Percentiles rank a stretch among this genome's conserved stretches.
These are phyloP conservation scores for Melinaea marsaeus DNA, from an alignment of 2,888 invertebrate genomes.

Conservation along the genomic window DNA sequence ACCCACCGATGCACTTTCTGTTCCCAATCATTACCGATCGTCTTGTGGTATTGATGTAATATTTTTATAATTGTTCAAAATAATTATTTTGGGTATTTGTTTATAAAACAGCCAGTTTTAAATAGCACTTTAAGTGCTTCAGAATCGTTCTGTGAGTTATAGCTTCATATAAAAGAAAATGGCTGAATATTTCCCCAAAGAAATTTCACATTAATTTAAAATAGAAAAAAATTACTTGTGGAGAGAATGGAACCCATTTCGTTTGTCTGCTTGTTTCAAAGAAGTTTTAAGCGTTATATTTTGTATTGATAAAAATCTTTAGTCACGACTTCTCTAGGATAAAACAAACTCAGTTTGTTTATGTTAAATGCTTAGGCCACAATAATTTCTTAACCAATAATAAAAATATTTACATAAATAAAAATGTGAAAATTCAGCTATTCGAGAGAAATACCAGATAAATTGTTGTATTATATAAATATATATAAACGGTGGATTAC, in stretches of 20 bases:
- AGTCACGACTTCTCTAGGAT: slow-evolving; percentile 24
- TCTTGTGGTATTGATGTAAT: neutral
- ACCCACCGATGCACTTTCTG: slow-evolving; percentile 57
- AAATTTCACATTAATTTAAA: slow-evolving; percentile 70
- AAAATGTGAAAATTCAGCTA: neutral
- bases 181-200: slow-evolving; percentile 67
- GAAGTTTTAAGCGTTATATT: slow-evolving; percentile 55
- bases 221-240: slow-evolving; percentile 67
- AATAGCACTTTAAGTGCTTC: too few relatives aligned
- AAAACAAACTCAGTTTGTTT: slow-evolving; percentile 26
- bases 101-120: too few relatives aligned
- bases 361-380: slow-evolving; percentile 28
- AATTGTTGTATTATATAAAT: too few relatives aligned
- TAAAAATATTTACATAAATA: neutral
- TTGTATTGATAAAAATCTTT: slow-evolving; percentile 47
- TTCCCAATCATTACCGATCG: slow-evolving; percentile 24
- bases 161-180: slow-evolving; percentile 32
- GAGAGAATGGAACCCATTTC: slow-evolving; percentile 55
- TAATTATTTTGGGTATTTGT: too few relatives aligned
- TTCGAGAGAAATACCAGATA: neutral
- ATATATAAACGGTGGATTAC: too few relatives aligned
- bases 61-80: too few relatives aligned
- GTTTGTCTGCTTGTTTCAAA: slow-evolving; percentile 40
- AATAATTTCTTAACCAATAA: neutral
- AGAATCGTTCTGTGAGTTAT: neutral